phyloP scores from a whole-genome alignment of 1,140 invertebrate genomes.

The Tetragonula clypearis region DNA sequence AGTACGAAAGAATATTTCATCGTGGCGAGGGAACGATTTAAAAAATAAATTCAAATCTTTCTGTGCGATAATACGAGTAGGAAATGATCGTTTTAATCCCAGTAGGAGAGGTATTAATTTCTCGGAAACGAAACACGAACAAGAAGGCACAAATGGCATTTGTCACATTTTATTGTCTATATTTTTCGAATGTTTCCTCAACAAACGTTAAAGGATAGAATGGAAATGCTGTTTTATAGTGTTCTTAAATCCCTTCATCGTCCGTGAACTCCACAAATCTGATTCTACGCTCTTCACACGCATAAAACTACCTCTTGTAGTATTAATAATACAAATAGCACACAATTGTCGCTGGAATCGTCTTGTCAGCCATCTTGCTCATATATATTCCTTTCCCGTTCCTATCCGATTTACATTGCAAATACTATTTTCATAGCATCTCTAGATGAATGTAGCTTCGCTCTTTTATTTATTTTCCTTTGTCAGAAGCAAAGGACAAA shows the following conservation, averaged over 20 bases:
- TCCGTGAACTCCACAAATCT: not conserved
- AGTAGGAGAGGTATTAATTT: not conserved
- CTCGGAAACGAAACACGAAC: not conserved
- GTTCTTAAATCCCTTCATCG: not conserved
- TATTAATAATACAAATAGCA: not conserved
- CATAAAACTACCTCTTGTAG: not conserved
- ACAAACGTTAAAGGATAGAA: not conserved
- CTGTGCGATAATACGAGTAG: not conserved
- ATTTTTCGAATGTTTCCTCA: not conserved
- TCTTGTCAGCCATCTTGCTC: not conserved
- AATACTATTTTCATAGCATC: not conserved
- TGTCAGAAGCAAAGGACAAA: not conserved
- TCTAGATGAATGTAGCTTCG: no score
- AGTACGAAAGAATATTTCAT: not conserved
- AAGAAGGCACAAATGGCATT: not conserved
- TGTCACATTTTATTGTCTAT: not conserved
- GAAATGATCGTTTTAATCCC: not conserved
- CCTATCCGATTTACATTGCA: conserved; percentile 8
- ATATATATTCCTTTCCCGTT: not conserved
- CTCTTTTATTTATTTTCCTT: no score
- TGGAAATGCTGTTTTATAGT: not conserved
- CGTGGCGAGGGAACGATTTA: not conserved
- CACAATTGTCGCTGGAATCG: not conserved
- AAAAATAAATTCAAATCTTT: not conserved
- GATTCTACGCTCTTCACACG: not conserved